Evolutionary conservation across 2,888 invertebrate genomes (phyloP).

Genomic region (Aquatica leii): DNA sequence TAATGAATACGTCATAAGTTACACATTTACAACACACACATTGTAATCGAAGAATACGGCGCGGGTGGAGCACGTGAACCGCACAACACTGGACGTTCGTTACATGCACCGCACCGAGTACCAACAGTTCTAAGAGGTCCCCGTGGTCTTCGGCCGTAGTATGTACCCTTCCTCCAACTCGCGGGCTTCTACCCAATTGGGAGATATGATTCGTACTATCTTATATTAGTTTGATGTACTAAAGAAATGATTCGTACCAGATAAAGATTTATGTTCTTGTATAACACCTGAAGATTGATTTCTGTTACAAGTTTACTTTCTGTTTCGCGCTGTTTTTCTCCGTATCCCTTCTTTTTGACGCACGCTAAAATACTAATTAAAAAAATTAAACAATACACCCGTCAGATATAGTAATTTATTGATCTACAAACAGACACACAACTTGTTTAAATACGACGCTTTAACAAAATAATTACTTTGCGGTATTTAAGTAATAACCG

Average conservation of each 20-base stretch:
- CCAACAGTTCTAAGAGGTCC: slow-evolving; percentile 41
- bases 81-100: slow-evolving; percentile 36
- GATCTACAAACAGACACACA: neutral
- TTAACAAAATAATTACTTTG: slow-evolving; percentile 9
- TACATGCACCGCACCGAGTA: slow-evolving; percentile 40
- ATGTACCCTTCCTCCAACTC: slow-evolving; percentile 54
- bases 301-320: neutral
- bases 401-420: too few species aligned
- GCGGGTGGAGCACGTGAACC: slow-evolving; percentile 43
- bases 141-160: slow-evolving; percentile 35
- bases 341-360: too few species aligned
- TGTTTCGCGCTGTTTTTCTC: neutral
- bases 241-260: slow-evolving; percentile 24
- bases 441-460: neutral
- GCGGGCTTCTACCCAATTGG: slow-evolving; percentile 54
- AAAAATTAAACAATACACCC: too few species aligned
- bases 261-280: slow-evolving; percentile 28
- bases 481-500: slow-evolving; percentile 8
- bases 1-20: slow-evolving; percentile 46
- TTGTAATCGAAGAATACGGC: slow-evolving; percentile 38
- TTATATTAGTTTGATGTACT: slow-evolving; percentile 39
- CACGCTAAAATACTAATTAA: too few species aligned
- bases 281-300: slow-evolving; percentile 10
- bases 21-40: slow-evolving; percentile 50
- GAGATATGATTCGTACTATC: slow-evolving; percentile 47